Evolutionary conservation across 2,888 invertebrate genomes (phyloP), one percentile per base, ranked within the genome.

Genomic region (Horisme vitalbata): DNA sequence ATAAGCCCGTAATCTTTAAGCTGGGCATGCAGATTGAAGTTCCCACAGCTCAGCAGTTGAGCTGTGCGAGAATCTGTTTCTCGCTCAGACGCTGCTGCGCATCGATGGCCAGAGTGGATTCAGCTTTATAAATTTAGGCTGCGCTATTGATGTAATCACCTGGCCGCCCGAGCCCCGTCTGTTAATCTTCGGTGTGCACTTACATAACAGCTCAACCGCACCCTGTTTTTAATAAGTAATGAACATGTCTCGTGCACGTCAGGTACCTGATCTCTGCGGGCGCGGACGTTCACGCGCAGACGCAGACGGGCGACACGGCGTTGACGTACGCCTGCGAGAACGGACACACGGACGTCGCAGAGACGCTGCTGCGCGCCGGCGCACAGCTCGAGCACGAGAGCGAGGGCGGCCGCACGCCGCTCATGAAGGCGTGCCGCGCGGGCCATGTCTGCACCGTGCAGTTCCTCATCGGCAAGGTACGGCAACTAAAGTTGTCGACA

Each of bases 281-380:
- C 64, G 97, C 98, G 41, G 95, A 97, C 86, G 97, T 98, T 46
- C 95, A 97, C 84, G 97, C 98, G 11, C 95, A 95, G 85, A 98
- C 98, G 21, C 97, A 96, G 80, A 97, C 98, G 26, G 96, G 97
- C 50, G 98, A 98, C 83, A 98, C 98, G 47, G 98, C 99, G 39
- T 91, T 99, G 49, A 98, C 98, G 45, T 98, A 99, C 90, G 99
- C 99, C 39, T 98, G 98, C 87, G 99, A 99, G 90, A 99, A 99
- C 90, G 99, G 99, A 0, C 99, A 99, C 88, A 98, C 98, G 0
- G 98, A 98, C 88, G 98, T 99, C 13, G 97, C 97, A 12, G 97
- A 98, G 82, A 92, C 97, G 51, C 91, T 99, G 46, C 90, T 99
- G 57, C 95, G 96, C 58, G 96, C 95, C 75, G 96, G 96, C 61